A percentile compares a stretch with the other conserved stretches of the same genome.
Conservation (phyloP, 2,113 vertebrate species). For the Pteruthius melanotis region DNA sequence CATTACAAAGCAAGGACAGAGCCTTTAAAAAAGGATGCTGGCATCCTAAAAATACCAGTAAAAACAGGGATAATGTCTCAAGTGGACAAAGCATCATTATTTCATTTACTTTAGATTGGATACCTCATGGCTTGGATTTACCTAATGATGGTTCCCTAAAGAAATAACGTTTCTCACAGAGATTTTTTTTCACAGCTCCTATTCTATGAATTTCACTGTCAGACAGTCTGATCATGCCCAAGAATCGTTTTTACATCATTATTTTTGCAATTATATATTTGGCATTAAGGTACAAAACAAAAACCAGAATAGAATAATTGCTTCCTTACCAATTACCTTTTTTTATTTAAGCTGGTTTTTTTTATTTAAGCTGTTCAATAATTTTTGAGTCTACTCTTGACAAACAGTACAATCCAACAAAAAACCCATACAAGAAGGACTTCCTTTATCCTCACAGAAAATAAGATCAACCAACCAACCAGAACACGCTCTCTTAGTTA, state of each 20-base stretch:
- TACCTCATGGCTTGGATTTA: neutral
- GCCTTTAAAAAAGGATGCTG: neutral
- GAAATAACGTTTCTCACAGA: neutral
- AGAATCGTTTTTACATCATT: neutral
- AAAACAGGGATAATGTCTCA: neutral
- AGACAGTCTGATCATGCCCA: neutral
- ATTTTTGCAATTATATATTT: neutral
- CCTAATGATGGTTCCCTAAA: neutral
- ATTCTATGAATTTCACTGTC: neutral
- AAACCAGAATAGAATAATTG: neutral
- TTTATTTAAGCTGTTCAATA: neutral
- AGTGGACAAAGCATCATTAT: neutral
- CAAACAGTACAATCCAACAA: neutral
- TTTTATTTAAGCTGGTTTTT: neutral
- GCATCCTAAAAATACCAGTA: neutral
- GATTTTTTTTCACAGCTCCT: neutral
- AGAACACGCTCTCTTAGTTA: neutral
- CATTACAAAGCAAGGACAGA: neutral
- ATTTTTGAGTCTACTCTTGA: neutral
- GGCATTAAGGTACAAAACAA: neutral
- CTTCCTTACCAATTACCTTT: neutral
- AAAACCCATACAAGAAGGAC: neutral
- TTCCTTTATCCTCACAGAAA: neutral
- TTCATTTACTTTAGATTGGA: neutral
- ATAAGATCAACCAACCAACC: neutral